These are phyloP conservation scores for Corapipo altera DNA, from an alignment of 2,113 vertebrate genomes.

Conservation along the genomic window DNA sequence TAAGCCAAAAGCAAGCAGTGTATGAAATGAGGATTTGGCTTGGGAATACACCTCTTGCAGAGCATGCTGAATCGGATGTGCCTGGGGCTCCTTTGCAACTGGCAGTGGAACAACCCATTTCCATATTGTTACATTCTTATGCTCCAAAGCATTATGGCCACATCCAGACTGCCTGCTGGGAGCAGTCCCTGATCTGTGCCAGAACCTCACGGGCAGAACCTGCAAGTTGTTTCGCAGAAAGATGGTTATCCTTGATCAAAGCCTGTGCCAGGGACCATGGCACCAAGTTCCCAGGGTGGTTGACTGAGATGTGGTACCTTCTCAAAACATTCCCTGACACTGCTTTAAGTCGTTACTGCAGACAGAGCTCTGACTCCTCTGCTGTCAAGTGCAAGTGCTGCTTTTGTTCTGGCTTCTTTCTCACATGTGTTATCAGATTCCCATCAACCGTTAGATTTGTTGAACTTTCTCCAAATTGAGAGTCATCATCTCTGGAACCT, in stretches of 20 bases:
- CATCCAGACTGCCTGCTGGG: background rate
- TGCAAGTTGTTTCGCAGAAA: background rate
- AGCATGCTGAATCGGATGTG: fast-evolving
- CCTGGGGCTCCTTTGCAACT: background rate
- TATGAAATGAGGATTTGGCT: background rate
- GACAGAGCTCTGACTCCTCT: background rate
- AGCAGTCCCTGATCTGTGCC: background rate
- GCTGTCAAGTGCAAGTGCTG: background rate
- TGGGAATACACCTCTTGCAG: background rate
- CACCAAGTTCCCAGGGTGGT: background rate
- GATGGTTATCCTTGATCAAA: background rate
- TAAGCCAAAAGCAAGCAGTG: background rate
- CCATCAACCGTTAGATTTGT: background rate
- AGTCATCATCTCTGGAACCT: background rate
- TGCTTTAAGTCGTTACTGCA: background rate
- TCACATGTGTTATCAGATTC: background rate
- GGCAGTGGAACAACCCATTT: background rate
- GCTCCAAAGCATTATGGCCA: background rate
- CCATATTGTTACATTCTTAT: background rate
- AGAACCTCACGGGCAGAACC: background rate
- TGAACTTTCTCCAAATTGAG: background rate
- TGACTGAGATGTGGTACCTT: background rate
- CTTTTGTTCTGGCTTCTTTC: background rate
- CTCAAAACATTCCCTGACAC: background rate
- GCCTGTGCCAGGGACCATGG: background rate